A percentile compares a stretch with the other conserved stretches of the same genome.
These are phyloP conservation scores for Caenorhabditis becei DNA, from an alignment of 2,888 invertebrate genomes.

Conservation along the genomic window DNA sequence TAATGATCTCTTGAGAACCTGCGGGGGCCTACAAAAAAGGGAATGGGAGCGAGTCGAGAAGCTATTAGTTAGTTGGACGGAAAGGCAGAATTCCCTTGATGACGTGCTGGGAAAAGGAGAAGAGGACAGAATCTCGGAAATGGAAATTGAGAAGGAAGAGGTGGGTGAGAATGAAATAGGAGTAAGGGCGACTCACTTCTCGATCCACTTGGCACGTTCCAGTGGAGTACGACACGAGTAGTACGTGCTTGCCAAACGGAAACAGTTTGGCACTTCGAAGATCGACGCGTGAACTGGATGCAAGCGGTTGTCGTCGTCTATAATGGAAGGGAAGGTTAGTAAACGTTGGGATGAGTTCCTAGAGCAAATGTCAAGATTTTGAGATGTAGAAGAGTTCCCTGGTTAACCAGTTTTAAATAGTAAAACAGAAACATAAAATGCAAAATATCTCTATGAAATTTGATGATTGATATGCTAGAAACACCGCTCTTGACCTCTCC, in stretches of 20 bases:
- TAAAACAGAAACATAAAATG: no score
- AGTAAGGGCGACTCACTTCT: slow-evolving; percentile 73
- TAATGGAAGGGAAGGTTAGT: slow-evolving; percentile 27
- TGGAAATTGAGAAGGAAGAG: not conserved
- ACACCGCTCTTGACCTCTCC: not conserved
- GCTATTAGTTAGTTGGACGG: slow-evolving; percentile 29
- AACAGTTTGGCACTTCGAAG: slow-evolving; percentile 79
- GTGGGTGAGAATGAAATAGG: not conserved
- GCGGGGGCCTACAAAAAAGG: slow-evolving; percentile 3
- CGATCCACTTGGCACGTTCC: slow-evolving; percentile 81
- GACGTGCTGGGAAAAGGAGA: slow-evolving; percentile 38
- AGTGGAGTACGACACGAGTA: slow-evolving; percentile 79
- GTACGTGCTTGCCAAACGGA: slow-evolving; percentile 79
- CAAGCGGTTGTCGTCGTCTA: slow-evolving; percentile 71
- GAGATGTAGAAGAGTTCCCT: no score
- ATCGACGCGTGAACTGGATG: slow-evolving; percentile 81
- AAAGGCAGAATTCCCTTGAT: slow-evolving; percentile 17
- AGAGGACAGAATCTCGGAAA: not conserved
- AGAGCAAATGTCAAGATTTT: no score
- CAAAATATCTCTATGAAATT: no score
- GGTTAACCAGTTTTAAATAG: no score
- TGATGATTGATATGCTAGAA: not conserved
- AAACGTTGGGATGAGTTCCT: no score
- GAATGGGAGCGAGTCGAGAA: slow-evolving; percentile 15
- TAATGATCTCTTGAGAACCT: slow-evolving; percentile 52